Percentiles rank a stretch among this genome's conserved stretches.
Conservation (phyloP, 2,113 vertebrate genomes). For the Siphamia tubifer region DNA sequence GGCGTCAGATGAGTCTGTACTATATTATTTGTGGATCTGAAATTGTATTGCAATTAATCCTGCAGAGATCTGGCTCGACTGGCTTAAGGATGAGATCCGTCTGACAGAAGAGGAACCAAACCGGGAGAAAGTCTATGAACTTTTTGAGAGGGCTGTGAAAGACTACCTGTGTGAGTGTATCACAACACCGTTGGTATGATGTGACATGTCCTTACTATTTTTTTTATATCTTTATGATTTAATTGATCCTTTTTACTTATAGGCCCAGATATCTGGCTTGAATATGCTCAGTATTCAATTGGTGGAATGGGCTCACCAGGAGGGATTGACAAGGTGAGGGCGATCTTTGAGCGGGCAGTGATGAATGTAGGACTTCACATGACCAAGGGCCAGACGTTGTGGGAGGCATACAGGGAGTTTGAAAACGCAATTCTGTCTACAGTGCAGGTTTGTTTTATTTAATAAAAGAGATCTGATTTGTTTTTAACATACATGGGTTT, state of each 20-base stretch:
- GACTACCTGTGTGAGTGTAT: conserved; percentile 94
- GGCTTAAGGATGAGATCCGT: conserved; percentile 95
- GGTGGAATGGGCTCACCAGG: conserved; percentile 92
- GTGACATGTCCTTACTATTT: background rate
- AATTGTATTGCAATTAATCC: background rate
- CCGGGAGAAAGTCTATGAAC: conserved; percentile 89
- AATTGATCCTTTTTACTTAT: background rate
- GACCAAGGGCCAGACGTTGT: conserved; percentile 89
- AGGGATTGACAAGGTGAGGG: conserved; percentile 89
- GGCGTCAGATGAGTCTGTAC: background rate
- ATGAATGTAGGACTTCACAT: conserved; percentile 92
- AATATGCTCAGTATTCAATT: conserved; percentile 95
- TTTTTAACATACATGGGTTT: background rate
- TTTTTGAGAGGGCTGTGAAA: conserved; percentile 91
- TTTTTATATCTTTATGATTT: background rate
- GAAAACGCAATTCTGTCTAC: conserved; percentile 93
- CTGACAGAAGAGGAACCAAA: conserved; percentile 84
- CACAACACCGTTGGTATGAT: background rate
- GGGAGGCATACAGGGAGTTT: conserved; percentile 96
- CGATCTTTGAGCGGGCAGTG: conserved; percentile 90
- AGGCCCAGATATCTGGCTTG: conserved; percentile 99
- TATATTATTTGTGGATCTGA: background rate
- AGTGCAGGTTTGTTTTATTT: conserved; percentile 83
- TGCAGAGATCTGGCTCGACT: conserved; percentile 96
- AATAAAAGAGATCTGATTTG: background rate